A percentile compares a stretch with the other conserved stretches of the same genome.
phyloP scores from a whole-genome alignment of 2,113 vertebrate genomes.

The Phocoena sinus region DNA sequence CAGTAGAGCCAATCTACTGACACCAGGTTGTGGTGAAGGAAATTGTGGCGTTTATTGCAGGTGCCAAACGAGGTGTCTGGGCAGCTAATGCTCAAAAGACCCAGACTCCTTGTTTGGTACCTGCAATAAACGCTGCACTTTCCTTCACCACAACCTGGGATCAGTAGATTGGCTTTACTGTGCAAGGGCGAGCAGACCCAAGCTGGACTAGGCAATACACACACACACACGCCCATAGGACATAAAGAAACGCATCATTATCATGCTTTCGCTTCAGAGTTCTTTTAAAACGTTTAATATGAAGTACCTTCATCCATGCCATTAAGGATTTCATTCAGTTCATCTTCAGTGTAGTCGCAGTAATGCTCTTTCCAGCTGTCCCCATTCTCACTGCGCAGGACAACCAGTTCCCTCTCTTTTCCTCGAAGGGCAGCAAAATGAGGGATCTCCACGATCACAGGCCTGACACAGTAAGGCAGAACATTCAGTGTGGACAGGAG shows the following conservation, averaged over 20 bases:
- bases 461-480: slow-evolving; percentile 84
- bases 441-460: slow-evolving; percentile 98
- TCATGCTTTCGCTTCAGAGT: not conserved
- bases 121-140: no score
- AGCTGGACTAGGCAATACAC: not conserved
- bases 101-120: not conserved
- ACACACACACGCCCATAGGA: not conserved
- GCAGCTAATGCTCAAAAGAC: not conserved
- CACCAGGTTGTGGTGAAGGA: no score
- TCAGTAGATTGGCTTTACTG: not conserved
- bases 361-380: slow-evolving; percentile 99
- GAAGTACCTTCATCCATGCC: slow-evolving; percentile 95
- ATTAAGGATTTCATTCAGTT: slow-evolving; percentile 96
- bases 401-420: slow-evolving; percentile 95
- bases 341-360: slow-evolving; percentile 94
- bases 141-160: not conserved
- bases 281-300: not conserved
- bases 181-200: not conserved
- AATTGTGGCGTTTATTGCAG: no score
- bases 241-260: not conserved
- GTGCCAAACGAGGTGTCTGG: not conserved
- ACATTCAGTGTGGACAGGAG: slow-evolving; percentile 64
- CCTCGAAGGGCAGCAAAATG: slow-evolving; percentile 97
- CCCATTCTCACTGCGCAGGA: slow-evolving; percentile 95
- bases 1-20: no score